phyloP scores from a whole-genome alignment of 30 jellyfish, hydroid and myxozoan species.

The Hydractinia symbiolongicarpus region DNA sequence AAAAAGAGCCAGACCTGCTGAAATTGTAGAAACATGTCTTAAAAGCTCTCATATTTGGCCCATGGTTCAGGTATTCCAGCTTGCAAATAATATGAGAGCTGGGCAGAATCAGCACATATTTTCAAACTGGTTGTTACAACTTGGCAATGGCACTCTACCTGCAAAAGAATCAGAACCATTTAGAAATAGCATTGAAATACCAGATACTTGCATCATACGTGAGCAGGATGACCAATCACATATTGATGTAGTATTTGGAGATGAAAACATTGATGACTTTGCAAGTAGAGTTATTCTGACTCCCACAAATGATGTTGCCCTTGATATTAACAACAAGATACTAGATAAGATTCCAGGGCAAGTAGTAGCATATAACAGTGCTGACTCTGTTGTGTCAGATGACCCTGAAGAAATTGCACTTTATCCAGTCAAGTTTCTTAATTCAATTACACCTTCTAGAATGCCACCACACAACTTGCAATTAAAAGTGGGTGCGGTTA shows the following conservation, averaged over 20 bases:
- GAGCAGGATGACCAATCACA: neutral
- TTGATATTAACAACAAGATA: too few species aligned
- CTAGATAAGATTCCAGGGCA: too few species aligned
- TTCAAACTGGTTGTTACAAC: neutral
- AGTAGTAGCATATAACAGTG: too few species aligned
- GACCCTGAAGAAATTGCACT: too few species aligned
- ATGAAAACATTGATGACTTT: too few species aligned
- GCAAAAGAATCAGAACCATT: neutral
- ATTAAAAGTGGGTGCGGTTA: constrained; percentile 40
- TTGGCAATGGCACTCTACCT: constrained; percentile 27
- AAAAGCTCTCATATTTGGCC: constrained; percentile 5
- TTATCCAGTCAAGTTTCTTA: too few species aligned
- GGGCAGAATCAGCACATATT: neutral
- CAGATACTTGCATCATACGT: constrained; percentile 2
- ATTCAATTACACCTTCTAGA: neutral
- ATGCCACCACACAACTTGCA: constrained; percentile 46
- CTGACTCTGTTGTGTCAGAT: too few species aligned
- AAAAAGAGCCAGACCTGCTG: too few species aligned
- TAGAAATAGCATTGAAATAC: constrained; percentile 1
- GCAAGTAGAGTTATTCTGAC: too few species aligned
- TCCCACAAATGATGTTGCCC: too few species aligned
- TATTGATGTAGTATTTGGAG: too few species aligned
- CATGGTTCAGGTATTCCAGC: neutral
- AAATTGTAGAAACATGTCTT: too few species aligned
- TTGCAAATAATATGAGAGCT: constrained; percentile 27